A percentile compares a stretch with the other conserved stretches of the same genome.
Conservation (phyloP, 1,140 invertebrate genomes). For the Pygmarrhopalites habei region DNA sequence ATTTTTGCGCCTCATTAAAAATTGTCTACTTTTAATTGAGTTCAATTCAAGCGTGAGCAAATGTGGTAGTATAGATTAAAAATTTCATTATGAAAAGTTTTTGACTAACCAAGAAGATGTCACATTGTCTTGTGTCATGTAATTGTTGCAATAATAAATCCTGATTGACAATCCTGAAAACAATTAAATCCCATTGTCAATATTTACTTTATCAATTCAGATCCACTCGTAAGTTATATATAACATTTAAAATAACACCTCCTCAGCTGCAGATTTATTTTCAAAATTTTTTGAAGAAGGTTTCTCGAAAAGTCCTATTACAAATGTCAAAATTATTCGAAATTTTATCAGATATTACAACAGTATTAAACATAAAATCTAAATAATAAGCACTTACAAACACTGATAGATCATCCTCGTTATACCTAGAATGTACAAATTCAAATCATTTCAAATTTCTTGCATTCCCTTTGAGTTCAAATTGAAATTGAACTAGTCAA, state of each 20-base stretch:
- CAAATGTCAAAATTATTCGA: no score
- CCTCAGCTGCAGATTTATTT: slow-evolving; percentile 7
- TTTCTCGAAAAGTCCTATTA: slow-evolving; percentile 9
- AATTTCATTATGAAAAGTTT: no score
- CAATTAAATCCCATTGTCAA: background rate
- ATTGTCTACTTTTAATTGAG: no score
- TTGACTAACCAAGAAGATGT: slow-evolving; percentile 57
- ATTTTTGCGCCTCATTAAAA: no score
- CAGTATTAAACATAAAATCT: no score
- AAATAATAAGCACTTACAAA: no score
- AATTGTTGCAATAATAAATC: slow-evolving; percentile 61
- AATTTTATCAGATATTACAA: no score
- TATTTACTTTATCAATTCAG: background rate
- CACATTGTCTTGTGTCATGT: slow-evolving; percentile 63
- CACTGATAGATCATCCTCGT: slow-evolving; percentile 24
- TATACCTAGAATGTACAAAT: slow-evolving; percentile 43
- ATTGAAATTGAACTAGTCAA: no score
- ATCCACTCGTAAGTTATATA: background rate
- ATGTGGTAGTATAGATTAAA: no score
- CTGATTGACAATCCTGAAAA: slow-evolving; percentile 65
- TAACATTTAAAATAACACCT: slow-evolving; percentile 10
- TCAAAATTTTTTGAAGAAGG: slow-evolving; percentile 21
- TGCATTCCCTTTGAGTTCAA: no score
- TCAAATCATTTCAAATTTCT: background rate
- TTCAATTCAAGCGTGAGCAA: no score